These are phyloP conservation scores for Larimichthys polyactis DNA, from an alignment of 2,113 vertebrate genomes.

Conservation along the genomic window DNA sequence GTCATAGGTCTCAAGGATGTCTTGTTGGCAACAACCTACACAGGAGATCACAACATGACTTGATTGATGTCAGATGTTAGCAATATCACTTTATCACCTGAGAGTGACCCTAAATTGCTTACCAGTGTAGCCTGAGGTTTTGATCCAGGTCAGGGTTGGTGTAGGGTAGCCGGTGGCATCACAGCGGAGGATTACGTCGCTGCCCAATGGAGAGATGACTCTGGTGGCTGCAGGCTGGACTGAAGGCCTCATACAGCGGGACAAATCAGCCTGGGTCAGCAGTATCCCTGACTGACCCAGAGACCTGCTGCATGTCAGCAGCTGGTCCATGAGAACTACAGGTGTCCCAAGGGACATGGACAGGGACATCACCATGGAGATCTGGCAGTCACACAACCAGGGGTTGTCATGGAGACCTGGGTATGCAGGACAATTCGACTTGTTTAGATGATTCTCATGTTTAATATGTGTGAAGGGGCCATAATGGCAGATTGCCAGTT, in stretches of 20 bases:
- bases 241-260: conserved; percentile 89
- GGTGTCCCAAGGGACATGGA: conserved; percentile 85
- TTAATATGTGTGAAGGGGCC: neutral
- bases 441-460: conserved; percentile 1
- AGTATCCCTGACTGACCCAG: conserved; percentile 83
- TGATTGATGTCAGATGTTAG: neutral
- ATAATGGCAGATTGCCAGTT: neutral
- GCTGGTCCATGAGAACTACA: conserved; percentile 87
- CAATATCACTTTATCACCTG: neutral
- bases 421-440: conserved; percentile 10
- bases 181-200: conserved; percentile 92
- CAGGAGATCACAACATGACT: conserved; percentile 13
- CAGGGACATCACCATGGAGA: conserved; percentile 89
- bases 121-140: conserved; percentile 87
- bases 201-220: conserved; percentile 89
- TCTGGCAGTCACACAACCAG: conserved; percentile 94
- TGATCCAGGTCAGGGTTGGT: conserved; percentile 89
- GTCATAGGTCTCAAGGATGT: conserved; percentile 48
- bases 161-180: conserved; percentile 92
- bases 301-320: conserved; percentile 88
- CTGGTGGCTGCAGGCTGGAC: conserved; percentile 92
- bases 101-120: conserved; percentile 19
- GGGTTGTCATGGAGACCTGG: conserved; percentile 95
- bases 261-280: conserved; percentile 86
- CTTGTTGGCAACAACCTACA: conserved; percentile 76